Conservation (phyloP, 1,140 invertebrate genomes). For the Nephotettix cincticeps region DNA sequence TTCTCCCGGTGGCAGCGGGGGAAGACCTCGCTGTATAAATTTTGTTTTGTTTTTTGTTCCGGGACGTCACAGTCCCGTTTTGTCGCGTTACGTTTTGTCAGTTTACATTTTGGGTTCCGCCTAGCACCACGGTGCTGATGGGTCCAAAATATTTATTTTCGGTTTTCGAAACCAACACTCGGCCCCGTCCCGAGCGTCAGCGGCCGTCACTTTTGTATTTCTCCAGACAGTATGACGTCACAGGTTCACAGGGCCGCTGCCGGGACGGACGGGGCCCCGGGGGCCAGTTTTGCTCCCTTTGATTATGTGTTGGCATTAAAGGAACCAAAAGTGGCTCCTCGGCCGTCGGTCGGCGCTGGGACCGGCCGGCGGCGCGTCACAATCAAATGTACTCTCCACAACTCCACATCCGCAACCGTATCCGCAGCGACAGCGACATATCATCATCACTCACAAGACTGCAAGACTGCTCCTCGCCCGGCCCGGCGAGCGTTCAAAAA, state of each 20-base stretch:
- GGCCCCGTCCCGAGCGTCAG: neutral
- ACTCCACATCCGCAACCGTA: neutral
- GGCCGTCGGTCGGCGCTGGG: slow-evolving; percentile 24
- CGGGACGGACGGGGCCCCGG: slow-evolving; percentile 13
- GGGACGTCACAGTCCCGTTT: neutral
- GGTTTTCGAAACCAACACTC: neutral
- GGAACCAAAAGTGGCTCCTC: slow-evolving; percentile 29
- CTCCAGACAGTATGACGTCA: neutral
- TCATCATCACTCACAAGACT: neutral
- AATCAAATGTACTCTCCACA: slow-evolving; percentile 24
- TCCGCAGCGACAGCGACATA: no score
- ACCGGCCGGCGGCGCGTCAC: slow-evolving; percentile 25
- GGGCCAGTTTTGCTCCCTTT: slow-evolving; percentile 32
- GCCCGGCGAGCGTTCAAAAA: slow-evolving; percentile 4
- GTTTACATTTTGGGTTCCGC: neutral
- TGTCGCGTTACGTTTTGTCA: neutral
- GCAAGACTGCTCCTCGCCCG: neutral
- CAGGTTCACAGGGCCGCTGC: neutral
- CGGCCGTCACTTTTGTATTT: neutral
- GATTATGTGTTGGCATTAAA: slow-evolving; percentile 34
- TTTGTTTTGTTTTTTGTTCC: neutral
- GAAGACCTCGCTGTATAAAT: slow-evolving; percentile 15
- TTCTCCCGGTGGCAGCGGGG: neutral
- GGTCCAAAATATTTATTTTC: slow-evolving; percentile 2
- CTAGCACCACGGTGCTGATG: neutral